phyloP scores from a whole-genome alignment of 2,113 vertebrate genomes.

The Lucifuga dentata region DNA sequence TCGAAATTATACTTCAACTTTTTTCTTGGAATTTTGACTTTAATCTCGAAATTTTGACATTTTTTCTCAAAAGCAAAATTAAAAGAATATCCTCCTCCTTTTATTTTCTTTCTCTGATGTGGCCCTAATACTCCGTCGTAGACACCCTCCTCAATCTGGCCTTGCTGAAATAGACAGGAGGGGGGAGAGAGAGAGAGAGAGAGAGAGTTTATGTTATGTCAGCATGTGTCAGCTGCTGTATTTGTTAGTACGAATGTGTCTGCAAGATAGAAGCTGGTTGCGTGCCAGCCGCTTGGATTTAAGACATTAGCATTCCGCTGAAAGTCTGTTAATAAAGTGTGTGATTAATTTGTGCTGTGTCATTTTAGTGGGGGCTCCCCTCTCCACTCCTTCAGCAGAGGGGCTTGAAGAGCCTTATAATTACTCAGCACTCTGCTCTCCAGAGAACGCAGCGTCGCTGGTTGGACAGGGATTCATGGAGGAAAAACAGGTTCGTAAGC shows the following conservation, averaged over 20 bases:
- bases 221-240: conserved; percentile 15
- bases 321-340: conserved; percentile 65
- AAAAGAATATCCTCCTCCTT: too few relatives aligned
- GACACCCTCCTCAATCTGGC: conserved; percentile 36
- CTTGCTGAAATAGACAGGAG: conserved; percentile 53
- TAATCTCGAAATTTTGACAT: too few relatives aligned
- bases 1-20: too few relatives aligned
- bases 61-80: too few relatives aligned
- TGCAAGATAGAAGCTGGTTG: conserved; percentile 30
- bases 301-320: conserved; percentile 19
- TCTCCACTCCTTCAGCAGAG: conserved; percentile 22
- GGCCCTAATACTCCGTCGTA: too few relatives aligned
- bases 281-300: conserved; percentile 37
- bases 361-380: conserved; percentile 46
- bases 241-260: background rate
- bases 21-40: too few relatives aligned
- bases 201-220: background rate
- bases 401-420: conserved; percentile 53
- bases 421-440: conserved; percentile 53
- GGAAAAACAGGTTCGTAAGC: conserved; percentile 19
- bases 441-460: conserved; percentile 16
- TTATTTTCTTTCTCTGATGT: too few relatives aligned
- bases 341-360: conserved; percentile 67
- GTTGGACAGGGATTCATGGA: conserved; percentile 31
- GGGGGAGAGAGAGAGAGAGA: conserved; percentile 44